These are phyloP conservation scores for Esox lucius DNA, from an alignment of 2,797 vertebrate species.

Conservation along the genomic window DNA sequence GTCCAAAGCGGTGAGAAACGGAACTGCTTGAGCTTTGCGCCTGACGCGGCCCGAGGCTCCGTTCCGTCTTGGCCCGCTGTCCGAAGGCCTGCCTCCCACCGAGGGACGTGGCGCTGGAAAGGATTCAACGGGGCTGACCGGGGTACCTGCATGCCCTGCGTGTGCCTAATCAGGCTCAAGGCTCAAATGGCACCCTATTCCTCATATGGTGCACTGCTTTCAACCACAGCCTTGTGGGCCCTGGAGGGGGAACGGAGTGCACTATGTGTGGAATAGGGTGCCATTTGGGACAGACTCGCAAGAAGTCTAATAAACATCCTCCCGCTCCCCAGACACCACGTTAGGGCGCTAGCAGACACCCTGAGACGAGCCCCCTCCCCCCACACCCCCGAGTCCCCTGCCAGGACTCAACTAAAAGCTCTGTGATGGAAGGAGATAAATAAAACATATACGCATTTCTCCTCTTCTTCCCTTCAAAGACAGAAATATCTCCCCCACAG, in stretches of 20 bases:
- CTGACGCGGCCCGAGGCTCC: slow-evolving; percentile 4
- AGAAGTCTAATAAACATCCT: slow-evolving; percentile 25
- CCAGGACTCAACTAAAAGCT: slow-evolving; percentile 24
- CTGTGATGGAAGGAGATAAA: slow-evolving; percentile 20
- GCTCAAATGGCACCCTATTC: too few species aligned
- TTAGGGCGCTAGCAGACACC: slow-evolving; percentile 24
- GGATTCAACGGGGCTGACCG: slow-evolving; percentile 26
- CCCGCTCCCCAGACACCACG: slow-evolving; percentile 17
- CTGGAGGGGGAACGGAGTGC: too few species aligned
- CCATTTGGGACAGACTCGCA: too few species aligned
- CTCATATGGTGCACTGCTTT: too few species aligned
- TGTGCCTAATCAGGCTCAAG: too few species aligned
- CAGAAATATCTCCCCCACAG: slow-evolving; percentile 30
- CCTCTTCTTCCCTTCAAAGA: slow-evolving; percentile 19
- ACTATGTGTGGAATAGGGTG: too few species aligned
- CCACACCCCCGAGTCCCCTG: slow-evolving; percentile 29
- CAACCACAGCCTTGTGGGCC: too few species aligned
- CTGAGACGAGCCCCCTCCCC: slow-evolving; percentile 24
- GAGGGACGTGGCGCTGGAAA: not conserved
- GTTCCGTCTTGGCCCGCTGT: slow-evolving; percentile 21
- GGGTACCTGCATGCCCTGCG: too few species aligned
- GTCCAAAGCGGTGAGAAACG: slow-evolving; percentile 15
- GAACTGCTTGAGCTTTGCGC: slow-evolving; percentile 21
- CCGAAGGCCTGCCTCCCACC: slow-evolving; percentile 22
- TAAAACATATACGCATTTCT: slow-evolving; percentile 19